These are phyloP conservation scores for Ptilonorhynchus violaceus DNA, from an alignment of 2,113 vertebrate genomes.

Conservation along the genomic window DNA sequence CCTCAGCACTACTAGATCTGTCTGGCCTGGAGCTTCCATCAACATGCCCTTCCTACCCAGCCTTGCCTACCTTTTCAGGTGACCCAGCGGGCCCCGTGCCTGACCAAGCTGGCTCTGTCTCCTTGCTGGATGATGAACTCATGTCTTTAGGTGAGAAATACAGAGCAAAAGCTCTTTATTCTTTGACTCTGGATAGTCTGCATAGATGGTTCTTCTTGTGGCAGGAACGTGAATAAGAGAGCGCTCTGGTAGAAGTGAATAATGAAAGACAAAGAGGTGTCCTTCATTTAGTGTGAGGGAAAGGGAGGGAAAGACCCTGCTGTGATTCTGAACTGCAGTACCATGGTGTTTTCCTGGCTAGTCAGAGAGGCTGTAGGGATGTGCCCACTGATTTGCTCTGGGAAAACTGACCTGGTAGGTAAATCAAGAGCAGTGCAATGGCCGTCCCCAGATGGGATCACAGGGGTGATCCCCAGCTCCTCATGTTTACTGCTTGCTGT, in stretches of 20 bases:
- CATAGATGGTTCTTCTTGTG: background rate
- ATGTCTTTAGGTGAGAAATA: slow-evolving; percentile 88
- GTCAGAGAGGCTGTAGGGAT: background rate
- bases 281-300: background rate
- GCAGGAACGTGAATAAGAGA: background rate
- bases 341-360: background rate
- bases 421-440: background rate
- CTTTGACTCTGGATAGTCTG: background rate
- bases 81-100: slow-evolving; percentile 63
- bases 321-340: background rate
- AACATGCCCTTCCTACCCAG: slow-evolving; percentile 69
- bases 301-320: background rate
- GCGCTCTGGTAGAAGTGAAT: background rate
- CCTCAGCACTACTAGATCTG: slow-evolving; percentile 88
- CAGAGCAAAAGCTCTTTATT: background rate
- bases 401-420: slow-evolving; percentile 2
- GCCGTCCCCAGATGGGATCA: background rate
- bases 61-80: slow-evolving; percentile 62
- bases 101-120: slow-evolving; percentile 75
- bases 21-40: slow-evolving; percentile 84
- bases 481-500: background rate
- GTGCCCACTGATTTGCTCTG: background rate
- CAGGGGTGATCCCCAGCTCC: background rate
- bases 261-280: background rate
- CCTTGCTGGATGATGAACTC: slow-evolving; percentile 92